Evolutionary conservation across 1,140 invertebrate genomes (phyloP).

Genomic region (Pogonomyrmex barbatus): DNA sequence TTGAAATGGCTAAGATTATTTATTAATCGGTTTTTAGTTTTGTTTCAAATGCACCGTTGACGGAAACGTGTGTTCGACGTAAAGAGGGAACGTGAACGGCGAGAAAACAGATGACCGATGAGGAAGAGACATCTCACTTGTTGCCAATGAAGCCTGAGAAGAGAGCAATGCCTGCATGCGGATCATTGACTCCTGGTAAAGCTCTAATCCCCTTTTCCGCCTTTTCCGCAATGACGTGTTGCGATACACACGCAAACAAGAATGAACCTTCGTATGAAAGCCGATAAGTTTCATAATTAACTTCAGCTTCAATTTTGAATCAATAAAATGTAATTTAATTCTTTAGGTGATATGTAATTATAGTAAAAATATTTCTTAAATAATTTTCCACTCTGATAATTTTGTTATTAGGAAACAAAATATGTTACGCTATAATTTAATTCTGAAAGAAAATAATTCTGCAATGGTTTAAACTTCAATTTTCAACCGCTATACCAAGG

Average conservation of each 20-base stretch:
- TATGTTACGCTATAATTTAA: neutral
- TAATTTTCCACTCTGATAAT: neutral
- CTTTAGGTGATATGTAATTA: neutral
- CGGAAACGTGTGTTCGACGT: neutral
- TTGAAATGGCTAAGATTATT: neutral
- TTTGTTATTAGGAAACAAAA: neutral
- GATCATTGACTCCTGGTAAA: constrained; percentile 61
- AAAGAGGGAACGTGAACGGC: constrained; percentile 26
- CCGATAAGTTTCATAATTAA: neutral
- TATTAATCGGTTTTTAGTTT: neutral
- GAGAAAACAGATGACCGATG: constrained; percentile 46
- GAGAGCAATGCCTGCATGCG: constrained; percentile 48
- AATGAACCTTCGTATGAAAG: neutral
- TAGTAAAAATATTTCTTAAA: neutral
- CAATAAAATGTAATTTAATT: neutral
- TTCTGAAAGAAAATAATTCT: neutral
- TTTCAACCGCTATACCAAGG: neutral
- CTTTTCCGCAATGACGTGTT: constrained; percentile 44
- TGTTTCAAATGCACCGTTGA: neutral
- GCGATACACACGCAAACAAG: constrained; percentile 14
- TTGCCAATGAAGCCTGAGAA: constrained; percentile 47
- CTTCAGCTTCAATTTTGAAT: neutral
- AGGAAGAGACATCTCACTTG: constrained; percentile 45
- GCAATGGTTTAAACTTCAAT: neutral
- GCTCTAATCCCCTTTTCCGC: constrained; percentile 40